These are phyloP conservation scores for Tor tambroides DNA, from an alignment of 2,113 vertebrate species.

Conservation along the genomic window DNA sequence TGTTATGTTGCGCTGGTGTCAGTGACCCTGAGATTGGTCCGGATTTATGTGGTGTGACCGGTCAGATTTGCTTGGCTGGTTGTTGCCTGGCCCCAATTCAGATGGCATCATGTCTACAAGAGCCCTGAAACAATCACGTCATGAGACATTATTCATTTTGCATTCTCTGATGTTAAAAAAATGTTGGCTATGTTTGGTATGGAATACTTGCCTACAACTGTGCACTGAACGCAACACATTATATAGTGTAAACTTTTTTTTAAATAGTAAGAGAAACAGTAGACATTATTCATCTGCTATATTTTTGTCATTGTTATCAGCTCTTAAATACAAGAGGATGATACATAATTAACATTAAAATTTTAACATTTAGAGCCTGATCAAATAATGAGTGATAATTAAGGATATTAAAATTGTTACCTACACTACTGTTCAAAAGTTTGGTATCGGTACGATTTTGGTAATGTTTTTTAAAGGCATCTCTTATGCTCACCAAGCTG, in stretches of 20 bases:
- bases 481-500: background rate
- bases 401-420: background rate
- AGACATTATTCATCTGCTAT: background rate
- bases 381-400: background rate
- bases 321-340: background rate
- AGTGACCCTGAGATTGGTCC: conserved; percentile 27
- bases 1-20: conserved; percentile 16
- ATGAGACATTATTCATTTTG: conserved; percentile 39
- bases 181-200: background rate
- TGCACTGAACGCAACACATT: background rate
- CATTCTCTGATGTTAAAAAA: background rate
- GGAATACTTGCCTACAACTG: background rate
- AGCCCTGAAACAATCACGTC: conserved; percentile 51
- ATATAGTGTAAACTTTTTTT: background rate
- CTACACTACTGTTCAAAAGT: background rate
- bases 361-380: background rate
- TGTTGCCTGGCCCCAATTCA: conserved; percentile 39
- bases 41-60: conserved; percentile 45
- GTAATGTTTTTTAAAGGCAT: background rate
- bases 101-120: conserved; percentile 46
- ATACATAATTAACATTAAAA: too few species aligned
- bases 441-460: background rate
- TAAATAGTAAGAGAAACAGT: background rate
- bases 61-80: conserved; percentile 48
- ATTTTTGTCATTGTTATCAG: background rate